A percentile compares a stretch with the other conserved stretches of the same genome.
Conservation (phyloP, 92 coral and sea anemone genomes). For the Phenganax subtilis region DNA sequence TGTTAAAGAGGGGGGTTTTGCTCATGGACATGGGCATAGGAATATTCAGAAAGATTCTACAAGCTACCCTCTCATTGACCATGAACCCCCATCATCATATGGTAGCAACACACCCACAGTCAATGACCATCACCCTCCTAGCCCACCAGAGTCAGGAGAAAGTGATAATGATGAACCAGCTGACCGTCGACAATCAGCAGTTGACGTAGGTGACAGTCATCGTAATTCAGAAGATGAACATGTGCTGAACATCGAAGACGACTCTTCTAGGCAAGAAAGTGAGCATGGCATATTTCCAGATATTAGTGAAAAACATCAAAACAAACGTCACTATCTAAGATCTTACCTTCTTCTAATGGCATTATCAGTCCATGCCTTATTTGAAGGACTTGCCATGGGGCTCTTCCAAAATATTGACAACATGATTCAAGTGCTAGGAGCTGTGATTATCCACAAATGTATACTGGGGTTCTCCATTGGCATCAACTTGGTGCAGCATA, state of each 20-base stretch:
- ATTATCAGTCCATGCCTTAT: conserved; percentile 74
- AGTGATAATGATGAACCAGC: too few species aligned
- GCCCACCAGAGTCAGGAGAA: too few species aligned
- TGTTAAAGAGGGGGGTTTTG: conserved; percentile 54
- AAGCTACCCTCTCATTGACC: background rate
- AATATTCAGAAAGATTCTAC: conserved; percentile 42
- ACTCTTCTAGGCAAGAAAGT: too few species aligned
- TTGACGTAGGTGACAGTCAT: too few species aligned
- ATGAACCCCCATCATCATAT: too few species aligned
- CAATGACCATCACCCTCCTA: too few species aligned
- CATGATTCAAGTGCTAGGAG: conserved; percentile 66
- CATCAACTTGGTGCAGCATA: conserved; percentile 67
- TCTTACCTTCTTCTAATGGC: conserved; percentile 74
- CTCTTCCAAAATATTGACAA: conserved; percentile 64
- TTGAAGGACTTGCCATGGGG: conserved; percentile 90
- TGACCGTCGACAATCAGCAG: too few species aligned
- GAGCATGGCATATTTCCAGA: background rate
- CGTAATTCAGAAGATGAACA: background rate
- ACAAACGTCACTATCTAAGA: conserved; percentile 48
- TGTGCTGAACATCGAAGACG: too few species aligned
- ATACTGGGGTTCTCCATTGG: conserved; percentile 76
- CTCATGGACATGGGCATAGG: background rate
- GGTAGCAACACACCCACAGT: too few species aligned
- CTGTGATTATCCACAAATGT: conserved; percentile 75
- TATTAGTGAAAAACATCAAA: conserved; percentile 3